Percentiles rank a stretch among this genome's conserved stretches.
These are phyloP conservation scores for Drosophila suzukii DNA, from an alignment of 1,140 invertebrate genomes.

Conservation along the genomic window DNA sequence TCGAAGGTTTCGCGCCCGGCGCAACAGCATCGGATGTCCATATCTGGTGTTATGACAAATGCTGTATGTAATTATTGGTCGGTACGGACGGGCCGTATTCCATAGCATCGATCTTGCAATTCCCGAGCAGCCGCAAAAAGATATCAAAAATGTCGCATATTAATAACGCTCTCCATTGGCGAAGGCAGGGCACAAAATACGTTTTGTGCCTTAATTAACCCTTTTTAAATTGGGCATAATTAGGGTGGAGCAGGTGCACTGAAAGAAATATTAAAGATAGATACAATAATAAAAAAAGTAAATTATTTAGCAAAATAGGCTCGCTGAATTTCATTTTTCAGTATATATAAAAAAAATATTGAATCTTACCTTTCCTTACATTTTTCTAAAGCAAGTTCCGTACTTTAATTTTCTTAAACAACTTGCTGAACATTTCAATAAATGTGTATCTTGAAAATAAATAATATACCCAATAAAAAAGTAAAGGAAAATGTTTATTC, in stretches of 20 bases:
- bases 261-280: conserved; percentile 25
- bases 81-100: conserved; percentile 41
- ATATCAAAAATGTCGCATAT: conserved; percentile 83
- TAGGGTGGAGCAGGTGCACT: conserved; percentile 56
- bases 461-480: too few species aligned
- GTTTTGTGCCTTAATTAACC: conserved; percentile 84
- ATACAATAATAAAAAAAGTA: not conserved
- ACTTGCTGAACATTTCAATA: too few species aligned
- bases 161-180: conserved; percentile 68
- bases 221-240: conserved; percentile 84
- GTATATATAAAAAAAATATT: too few species aligned
- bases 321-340: too few species aligned
- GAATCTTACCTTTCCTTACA: too few species aligned
- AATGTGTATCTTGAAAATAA: too few species aligned
- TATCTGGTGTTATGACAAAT: conserved; percentile 84
- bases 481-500: too few species aligned
- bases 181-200: conserved; percentile 51
- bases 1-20: conserved; percentile 55
- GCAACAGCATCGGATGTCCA: conserved; percentile 70
- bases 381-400: too few species aligned
- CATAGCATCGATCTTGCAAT: conserved; percentile 19
- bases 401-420: too few species aligned
- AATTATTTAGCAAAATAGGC: not conserved
- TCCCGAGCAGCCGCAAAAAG: conserved; percentile 55
- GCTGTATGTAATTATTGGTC: conserved; percentile 82